Conservation (phyloP, 2,797 vertebrate species). For the Acanthurus leucopareius region DNA sequence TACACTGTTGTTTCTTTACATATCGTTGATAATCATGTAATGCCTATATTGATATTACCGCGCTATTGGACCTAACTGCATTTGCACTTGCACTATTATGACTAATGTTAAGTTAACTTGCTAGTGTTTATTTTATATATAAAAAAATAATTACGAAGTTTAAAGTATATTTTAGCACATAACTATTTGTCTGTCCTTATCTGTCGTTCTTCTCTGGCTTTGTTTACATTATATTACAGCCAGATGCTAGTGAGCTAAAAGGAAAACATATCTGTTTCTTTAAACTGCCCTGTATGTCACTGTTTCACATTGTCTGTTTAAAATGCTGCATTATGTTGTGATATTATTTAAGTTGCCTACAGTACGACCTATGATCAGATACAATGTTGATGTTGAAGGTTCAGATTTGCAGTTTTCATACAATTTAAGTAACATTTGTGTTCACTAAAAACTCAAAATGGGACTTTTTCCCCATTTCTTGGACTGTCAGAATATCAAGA, state of each 20-base stretch:
- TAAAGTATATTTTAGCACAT: constrained; percentile 60
- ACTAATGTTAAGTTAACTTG: constrained; percentile 66
- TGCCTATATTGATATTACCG: constrained; percentile 65
- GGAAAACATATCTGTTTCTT: constrained; percentile 61
- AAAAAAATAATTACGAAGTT: constrained; percentile 35
- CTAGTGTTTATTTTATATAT: constrained; percentile 74
- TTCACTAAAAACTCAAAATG: constrained; percentile 43
- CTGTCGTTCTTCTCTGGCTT: constrained; percentile 68
- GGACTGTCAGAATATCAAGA: constrained; percentile 1
- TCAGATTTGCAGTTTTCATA: constrained; percentile 26
- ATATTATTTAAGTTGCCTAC: constrained; percentile 44
- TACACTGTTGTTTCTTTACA: constrained; percentile 56
- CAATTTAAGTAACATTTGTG: constrained; percentile 25
- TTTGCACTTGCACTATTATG: constrained; percentile 81
- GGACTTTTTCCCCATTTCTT: constrained; percentile 8
- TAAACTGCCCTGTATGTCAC: constrained; percentile 46
- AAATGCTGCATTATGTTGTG: constrained; percentile 55
- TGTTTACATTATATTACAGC: constrained; percentile 81
- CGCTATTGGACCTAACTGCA: constrained; percentile 81
- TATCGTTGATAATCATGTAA: constrained; percentile 60
- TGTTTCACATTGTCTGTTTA: constrained; percentile 62
- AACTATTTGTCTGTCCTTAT: constrained; percentile 51
- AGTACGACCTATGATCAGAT: constrained; percentile 30
- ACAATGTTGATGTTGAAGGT: constrained; percentile 22
- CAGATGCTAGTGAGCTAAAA: constrained; percentile 61